A percentile compares a stretch with the other conserved stretches of the same genome.
Conservation (phyloP, 1,140 invertebrate species). For the Aphaenogaster ashmeadi region DNA sequence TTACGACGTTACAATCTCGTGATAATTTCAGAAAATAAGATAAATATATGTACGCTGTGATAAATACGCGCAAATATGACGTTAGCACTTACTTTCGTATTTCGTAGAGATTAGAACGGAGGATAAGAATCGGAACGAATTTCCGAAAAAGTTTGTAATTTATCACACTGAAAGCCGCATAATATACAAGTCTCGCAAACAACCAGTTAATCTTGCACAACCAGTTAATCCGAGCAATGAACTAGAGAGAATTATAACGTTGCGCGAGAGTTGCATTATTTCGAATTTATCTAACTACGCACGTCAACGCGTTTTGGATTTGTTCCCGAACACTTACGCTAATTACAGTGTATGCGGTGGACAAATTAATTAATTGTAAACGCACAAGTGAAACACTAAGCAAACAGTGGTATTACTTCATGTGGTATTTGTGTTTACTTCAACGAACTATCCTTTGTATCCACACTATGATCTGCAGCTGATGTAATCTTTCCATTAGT, state of each 20-base stretch:
- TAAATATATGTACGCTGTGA: slow-evolving; percentile 1
- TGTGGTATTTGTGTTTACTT: slow-evolving; percentile 56
- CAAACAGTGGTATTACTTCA: slow-evolving; percentile 52
- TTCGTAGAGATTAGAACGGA: not conserved
- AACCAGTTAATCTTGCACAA: not conserved
- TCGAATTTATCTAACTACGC: slow-evolving; percentile 35
- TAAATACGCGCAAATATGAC: not conserved
- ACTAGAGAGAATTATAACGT: not conserved
- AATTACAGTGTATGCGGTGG: slow-evolving; percentile 27
- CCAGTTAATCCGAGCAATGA: not conserved
- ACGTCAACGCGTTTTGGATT: slow-evolving; percentile 39
- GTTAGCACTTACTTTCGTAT: not conserved
- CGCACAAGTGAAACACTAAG: slow-evolving; percentile 46
- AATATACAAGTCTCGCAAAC: not conserved
- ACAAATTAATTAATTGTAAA: slow-evolving; percentile 65
- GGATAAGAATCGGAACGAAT: not conserved
- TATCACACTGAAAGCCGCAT: not conserved
- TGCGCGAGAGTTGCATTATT: slow-evolving; percentile 16
- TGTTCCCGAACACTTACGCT: slow-evolving; percentile 37
- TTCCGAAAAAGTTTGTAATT: not conserved
- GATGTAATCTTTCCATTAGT: slow-evolving; percentile 60
- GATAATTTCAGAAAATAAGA: not conserved
- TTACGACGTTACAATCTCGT: not conserved
- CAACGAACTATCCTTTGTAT: slow-evolving; percentile 51
- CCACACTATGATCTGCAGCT: slow-evolving; percentile 28